These are phyloP conservation scores for Nibea coibor DNA, from an alignment of 2,113 vertebrate genomes.

Conservation along the genomic window DNA sequence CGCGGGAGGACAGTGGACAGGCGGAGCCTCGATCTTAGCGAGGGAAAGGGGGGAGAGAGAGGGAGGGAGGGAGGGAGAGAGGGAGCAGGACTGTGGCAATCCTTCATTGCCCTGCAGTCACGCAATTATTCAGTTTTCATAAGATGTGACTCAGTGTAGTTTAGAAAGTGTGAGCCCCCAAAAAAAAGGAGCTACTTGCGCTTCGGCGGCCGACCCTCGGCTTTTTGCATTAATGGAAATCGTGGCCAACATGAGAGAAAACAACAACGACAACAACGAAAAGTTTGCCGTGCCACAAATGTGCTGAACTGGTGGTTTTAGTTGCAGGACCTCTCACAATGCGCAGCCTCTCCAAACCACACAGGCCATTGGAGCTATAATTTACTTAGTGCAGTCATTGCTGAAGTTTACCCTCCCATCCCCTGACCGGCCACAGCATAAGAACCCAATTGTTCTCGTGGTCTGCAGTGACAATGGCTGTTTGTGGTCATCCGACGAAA, in stretches of 20 bases:
- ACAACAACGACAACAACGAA: background rate
- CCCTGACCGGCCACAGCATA: constrained; percentile 78
- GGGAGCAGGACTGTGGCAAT: constrained; percentile 54
- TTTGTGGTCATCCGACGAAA: constrained; percentile 77
- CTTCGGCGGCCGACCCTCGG: background rate
- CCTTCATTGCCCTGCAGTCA: constrained; percentile 56
- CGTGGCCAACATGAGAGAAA: background rate
- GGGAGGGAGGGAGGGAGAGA: constrained; percentile 15
- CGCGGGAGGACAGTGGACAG: constrained; percentile 76
- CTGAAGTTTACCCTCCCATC: constrained; percentile 79
- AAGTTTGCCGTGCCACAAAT: constrained; percentile 11
- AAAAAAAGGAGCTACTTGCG: constrained; percentile 10
- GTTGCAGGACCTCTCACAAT: constrained; percentile 65
- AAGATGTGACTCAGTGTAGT: constrained; percentile 37
- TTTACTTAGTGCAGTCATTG: constrained; percentile 80
- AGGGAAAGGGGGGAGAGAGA: constrained; percentile 44
- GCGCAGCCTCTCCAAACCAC: constrained; percentile 58
- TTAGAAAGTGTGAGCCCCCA: constrained; percentile 16
- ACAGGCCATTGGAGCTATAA: constrained; percentile 72
- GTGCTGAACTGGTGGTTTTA: constrained; percentile 62
- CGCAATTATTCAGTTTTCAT: constrained; percentile 58
- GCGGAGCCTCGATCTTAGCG: constrained; percentile 66
- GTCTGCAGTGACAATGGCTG: constrained; percentile 79
- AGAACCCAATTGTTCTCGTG: constrained; percentile 82
- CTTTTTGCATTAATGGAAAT: background rate